Evolutionary conservation across 2,113 vertebrate genomes (phyloP), one percentile per base, ranked within the genome.

Genomic region (Echinops telfairi): DNA sequence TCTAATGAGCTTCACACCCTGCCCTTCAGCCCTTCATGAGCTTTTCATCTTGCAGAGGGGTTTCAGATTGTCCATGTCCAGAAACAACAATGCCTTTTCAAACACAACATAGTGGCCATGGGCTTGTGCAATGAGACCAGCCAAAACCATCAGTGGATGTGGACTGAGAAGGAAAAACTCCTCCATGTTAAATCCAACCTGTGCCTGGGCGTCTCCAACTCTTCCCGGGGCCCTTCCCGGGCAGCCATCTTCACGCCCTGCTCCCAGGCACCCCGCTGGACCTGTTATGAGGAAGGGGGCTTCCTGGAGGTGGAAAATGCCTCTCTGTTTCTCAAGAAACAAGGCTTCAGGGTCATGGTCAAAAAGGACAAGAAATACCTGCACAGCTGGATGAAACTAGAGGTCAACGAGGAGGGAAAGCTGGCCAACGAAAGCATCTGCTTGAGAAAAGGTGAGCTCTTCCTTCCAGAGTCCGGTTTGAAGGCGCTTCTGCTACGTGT

Each of bases 51-150:
- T 98, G 79, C 97, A 99, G 99, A 98, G 79, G 98, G 98, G 9
- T 99, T 99, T 98, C 98, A 99, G 90, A 98, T 99, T 96, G 97
- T 98, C 68, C 98, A 99, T 94, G 97, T 97, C 47, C 98, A 97
- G 88, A 98, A 96, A 96, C 97, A 97, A 43, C 96, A 98, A 31
- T 99, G 99, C 97, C 97, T 99, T 95, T 96, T 96, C 53, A 93
- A 97, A 83, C 96, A 73, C 31, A 97, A 89, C 62, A 91, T 33
- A 14, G 98, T 98, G 64, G 23, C 96, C 43, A 89, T 99, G 90
- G 98, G 96, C 40, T 97, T 33, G 1, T 99, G 99, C 97, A 98
- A 98, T 81, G 87, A 95, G 68, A 98, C 95, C 62, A 97, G 64
- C 95, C 97, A 92, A n/a, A 96, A 94, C 95, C 99, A 99, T 89